Evolutionary conservation across 2,797 vertebrate species (phyloP).

Genomic region (Catamblyrhynchus diadema): DNA sequence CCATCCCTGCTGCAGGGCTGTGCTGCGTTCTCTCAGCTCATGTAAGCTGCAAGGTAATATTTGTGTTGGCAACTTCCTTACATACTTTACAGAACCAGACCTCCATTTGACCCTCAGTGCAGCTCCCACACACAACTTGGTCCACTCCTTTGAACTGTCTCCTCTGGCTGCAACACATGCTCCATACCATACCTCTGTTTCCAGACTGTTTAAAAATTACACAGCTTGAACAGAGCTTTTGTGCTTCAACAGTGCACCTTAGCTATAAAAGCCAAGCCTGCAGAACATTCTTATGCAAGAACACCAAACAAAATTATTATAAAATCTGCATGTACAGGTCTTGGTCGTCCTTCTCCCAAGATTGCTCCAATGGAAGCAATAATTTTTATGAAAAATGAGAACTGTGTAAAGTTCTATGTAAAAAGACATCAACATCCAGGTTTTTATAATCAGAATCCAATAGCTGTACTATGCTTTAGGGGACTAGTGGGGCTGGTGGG

Average conservation of each 20-base stretch:
- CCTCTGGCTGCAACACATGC: background rate
- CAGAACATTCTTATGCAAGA: background rate
- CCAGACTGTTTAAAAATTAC: background rate
- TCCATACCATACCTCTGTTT: background rate
- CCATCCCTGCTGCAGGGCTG: conserved; percentile 34
- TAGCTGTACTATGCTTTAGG: background rate
- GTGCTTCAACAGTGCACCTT: background rate
- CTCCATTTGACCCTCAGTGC: conserved; percentile 49
- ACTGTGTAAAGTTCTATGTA: background rate
- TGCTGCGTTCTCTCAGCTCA: conserved; percentile 31
- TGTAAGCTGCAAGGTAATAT: conserved; percentile 58
- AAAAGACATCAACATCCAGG: background rate
- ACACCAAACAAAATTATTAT: background rate
- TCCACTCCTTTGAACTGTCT: conserved; percentile 1
- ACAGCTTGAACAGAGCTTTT: background rate
- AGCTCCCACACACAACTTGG: conserved; percentile 36
- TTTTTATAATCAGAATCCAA: background rate
- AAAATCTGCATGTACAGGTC: background rate
- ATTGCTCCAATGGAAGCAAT: background rate
- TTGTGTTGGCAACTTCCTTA: conserved; percentile 65
- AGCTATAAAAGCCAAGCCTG: background rate
- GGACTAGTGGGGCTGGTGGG: accelerated
- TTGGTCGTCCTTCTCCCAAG: background rate
- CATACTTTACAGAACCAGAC: conserved; percentile 62
- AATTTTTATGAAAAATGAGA: background rate